Base-by-base conservation (phyloP, 1,140 invertebrate species). In the Zaprionus davidi region DNA sequence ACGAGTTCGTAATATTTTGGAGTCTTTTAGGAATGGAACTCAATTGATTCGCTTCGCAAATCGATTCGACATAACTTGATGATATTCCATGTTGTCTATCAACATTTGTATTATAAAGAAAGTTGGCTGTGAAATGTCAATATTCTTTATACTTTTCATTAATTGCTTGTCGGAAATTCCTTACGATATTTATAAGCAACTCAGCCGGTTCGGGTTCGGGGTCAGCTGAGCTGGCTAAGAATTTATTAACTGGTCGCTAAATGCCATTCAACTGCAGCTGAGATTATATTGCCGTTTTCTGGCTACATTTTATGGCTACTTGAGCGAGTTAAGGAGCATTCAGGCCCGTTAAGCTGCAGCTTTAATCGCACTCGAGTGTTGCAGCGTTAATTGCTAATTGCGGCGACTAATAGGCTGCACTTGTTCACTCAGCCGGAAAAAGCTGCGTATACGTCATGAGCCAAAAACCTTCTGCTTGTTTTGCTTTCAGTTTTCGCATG, bases 361-460 rank as follows among this genome's bases (percentile, higher is more conserved):
- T 57, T 6, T 9, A 5, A 22, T 3, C n/a, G 55, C 26, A n/a
- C 17, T 53, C 34, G 44, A 31, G 49, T 51, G 22, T 71, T 62
- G 34, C 44, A 17, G 3, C 5, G 46, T 53, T 36, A 36, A 57
- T 26, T n/a, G 36, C 26, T 46, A 56, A 57, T 56, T 36, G n/a
- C 31, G 17, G n/a, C 31, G 49, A 24, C 49, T 53, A 20, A 51
- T 20, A 13, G 46, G 46, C 31, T 34, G 12, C 68, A 44, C 22
- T 15, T 56, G 20, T 13, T 20, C 51, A 28, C 20, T 56, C 34
- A 60, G 36, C 31, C 53, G 57, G 63, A 38, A n/a, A 24, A 73
- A 57, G 41, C 3, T 51, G 68, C 60, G 73, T 71, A 71, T 76
- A 76, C 73, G 73, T 65, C 70, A 77, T 57, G 31, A 41, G 70